A percentile compares a stretch with the other conserved stretches of the same genome.
Conservation (phyloP, 2,888 invertebrate genomes). For the Callinectes sapidus region DNA sequence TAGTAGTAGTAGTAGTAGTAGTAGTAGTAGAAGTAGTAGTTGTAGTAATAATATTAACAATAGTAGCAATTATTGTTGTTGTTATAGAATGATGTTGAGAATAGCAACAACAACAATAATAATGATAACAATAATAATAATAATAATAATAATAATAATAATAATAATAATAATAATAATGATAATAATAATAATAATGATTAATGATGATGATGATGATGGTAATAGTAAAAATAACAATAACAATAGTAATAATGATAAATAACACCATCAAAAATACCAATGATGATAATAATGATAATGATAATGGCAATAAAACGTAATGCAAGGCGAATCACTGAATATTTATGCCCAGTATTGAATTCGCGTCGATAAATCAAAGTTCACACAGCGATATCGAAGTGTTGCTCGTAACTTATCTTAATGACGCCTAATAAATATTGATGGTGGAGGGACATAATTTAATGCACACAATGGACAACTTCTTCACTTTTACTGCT, state of each 20-base stretch:
- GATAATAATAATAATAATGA: not conserved
- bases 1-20: not conserved
- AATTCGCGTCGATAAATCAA: not conserved
- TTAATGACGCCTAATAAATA: constrained; percentile 32
- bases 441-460: constrained; percentile 17
- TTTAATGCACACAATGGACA: constrained; percentile 31
- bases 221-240: not conserved
- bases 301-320: not conserved
- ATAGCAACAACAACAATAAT: no score
- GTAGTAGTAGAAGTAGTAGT: not conserved
- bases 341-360: not conserved
- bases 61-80: not conserved
- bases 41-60: not conserved
- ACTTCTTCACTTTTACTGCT: constrained; percentile 6
- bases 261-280: not conserved
- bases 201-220: not conserved
- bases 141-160: not conserved
- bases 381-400: constrained; percentile 9
- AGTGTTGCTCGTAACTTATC: constrained; percentile 14
- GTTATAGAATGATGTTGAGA: not conserved
- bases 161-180: not conserved
- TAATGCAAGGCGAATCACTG: not conserved
- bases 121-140: not conserved
- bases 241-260: not conserved
- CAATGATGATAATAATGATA: not conserved